phyloP scores from a whole-genome alignment of 1,140 invertebrate genomes.

The Drosophila setifemur region DNA sequence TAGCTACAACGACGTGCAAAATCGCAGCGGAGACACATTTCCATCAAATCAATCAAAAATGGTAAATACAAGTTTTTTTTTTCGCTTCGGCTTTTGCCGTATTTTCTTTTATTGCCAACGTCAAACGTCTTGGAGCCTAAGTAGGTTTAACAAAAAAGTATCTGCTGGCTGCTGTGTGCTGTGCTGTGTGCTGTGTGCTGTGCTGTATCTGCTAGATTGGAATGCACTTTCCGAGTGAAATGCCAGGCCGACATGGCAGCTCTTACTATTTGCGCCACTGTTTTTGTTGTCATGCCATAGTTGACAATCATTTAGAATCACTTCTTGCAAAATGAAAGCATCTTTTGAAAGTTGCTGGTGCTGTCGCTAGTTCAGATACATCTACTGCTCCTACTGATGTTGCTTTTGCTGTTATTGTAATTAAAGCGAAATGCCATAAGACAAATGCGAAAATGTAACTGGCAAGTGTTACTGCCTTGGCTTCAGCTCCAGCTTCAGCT shows the following conservation, averaged over 20 bases:
- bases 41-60: constrained; percentile 81
- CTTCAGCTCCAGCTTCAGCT: too few relatives aligned
- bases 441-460: constrained; percentile 79
- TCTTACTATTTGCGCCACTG: constrained; percentile 39
- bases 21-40: constrained; percentile 67
- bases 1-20: constrained; percentile 47
- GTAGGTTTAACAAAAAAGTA: constrained; percentile 79
- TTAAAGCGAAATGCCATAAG: constrained; percentile 79
- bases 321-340: constrained; percentile 80
- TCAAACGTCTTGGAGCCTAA: constrained; percentile 71
- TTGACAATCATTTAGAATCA: constrained; percentile 81
- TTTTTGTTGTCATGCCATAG: constrained; percentile 75
- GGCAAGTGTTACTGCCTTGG: constrained; percentile 53
- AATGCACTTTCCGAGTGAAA: constrained; percentile 80
- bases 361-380: constrained; percentile 21
- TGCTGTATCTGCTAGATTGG: constrained; percentile 53
- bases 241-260: constrained; percentile 71
- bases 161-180: constrained; percentile 39
- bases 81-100: constrained; percentile 3
- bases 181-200: constrained; percentile 7
- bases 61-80: constrained; percentile 79
- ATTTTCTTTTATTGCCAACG: constrained; percentile 61
- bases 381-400: neutral
- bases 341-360: constrained; percentile 76
- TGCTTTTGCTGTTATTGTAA: constrained; percentile 66